Evolutionary conservation across 2,113 vertebrate species (phyloP).

Genomic region (Panthera tigris): DNA sequence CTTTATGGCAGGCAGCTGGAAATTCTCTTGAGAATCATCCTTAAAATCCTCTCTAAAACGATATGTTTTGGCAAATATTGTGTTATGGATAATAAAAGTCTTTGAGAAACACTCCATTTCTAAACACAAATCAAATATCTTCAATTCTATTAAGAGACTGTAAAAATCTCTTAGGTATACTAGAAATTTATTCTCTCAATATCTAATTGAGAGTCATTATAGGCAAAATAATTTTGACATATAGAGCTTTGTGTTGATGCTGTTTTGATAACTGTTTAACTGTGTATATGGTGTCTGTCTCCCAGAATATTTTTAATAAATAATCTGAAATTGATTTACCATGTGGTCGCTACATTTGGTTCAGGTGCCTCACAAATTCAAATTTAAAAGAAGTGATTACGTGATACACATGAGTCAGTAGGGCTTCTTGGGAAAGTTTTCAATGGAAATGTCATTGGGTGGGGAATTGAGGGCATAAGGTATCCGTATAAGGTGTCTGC

Average conservation of each 20-base stretch:
- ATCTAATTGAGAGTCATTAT: background rate
- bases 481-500: background rate
- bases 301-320: background rate
- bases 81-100: background rate
- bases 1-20: background rate
- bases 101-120: slow-evolving; percentile 22
- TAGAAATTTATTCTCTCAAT: background rate
- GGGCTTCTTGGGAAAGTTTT: background rate
- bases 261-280: background rate
- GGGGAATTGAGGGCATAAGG: background rate
- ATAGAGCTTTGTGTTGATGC: background rate
- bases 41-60: background rate
- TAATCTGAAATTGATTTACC: background rate
- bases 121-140: background rate
- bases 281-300: background rate
- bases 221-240: background rate
- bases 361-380: background rate
- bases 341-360: background rate
- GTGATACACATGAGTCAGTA: background rate
- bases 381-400: background rate
- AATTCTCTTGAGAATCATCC: background rate
- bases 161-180: background rate
- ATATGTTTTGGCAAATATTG: background rate
- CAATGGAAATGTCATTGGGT: background rate
- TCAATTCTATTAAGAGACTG: background rate